These are phyloP conservation scores for Leptinotarsa defecta DNA, from an alignment of 1,140 invertebrate species.

Conservation along the genomic window DNA sequence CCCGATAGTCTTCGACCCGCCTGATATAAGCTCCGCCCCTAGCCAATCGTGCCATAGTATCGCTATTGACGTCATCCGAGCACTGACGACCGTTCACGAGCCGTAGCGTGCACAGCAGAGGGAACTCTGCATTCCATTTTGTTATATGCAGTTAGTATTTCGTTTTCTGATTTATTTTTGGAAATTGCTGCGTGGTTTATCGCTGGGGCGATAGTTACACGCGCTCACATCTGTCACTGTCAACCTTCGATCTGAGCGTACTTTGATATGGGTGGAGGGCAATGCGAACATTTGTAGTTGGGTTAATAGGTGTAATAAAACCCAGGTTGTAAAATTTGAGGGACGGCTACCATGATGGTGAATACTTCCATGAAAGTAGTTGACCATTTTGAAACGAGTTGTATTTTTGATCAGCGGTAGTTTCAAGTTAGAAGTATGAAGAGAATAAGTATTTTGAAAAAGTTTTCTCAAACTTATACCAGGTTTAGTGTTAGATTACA, in stretches of 20 bases:
- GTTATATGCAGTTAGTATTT: constrained; percentile 46
- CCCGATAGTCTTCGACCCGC: constrained; percentile 48
- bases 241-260: neutral
- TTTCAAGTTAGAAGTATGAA: too few relatives aligned
- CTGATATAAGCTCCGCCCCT: constrained; percentile 51
- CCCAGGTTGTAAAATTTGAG: neutral
- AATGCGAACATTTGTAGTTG: constrained; percentile 1
- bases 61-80: constrained; percentile 51
- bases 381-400: constrained; percentile 2
- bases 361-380: neutral
- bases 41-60: constrained; percentile 46
- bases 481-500: too few relatives aligned
- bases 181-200: constrained; percentile 21
- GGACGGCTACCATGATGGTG: constrained; percentile 12
- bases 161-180: constrained; percentile 43
- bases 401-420: too few relatives aligned
- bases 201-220: neutral
- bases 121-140: constrained; percentile 54
- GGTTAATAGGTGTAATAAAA: constrained; percentile 20
- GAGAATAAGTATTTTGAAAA: too few relatives aligned
- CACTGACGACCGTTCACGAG: constrained; percentile 39
- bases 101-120: constrained; percentile 30
- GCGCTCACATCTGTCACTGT: neutral
- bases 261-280: neutral
- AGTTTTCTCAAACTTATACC: too few relatives aligned